Evolutionary conservation across 2,113 vertebrate genomes (phyloP).

Genomic region (Mormyrus iriodes): DNA sequence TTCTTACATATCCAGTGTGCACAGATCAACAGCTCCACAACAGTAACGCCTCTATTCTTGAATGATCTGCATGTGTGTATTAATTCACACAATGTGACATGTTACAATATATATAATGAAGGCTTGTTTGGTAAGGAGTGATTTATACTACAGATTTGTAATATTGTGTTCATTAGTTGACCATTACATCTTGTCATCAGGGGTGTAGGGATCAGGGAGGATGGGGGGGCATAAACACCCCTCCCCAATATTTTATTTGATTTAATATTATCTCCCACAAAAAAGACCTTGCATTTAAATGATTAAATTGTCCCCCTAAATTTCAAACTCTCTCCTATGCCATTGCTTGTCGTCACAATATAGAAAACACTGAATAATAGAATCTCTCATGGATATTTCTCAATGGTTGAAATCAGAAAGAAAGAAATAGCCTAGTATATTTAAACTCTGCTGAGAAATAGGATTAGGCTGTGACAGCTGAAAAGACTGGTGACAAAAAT

Average conservation of each 20-base stretch:
- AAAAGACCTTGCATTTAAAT: not conserved
- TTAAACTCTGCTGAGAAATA: not conserved
- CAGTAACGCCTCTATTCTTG: slow-evolving; percentile 35
- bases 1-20: slow-evolving; percentile 39
- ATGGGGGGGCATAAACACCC: not conserved
- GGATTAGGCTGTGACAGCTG: slow-evolving; percentile 5
- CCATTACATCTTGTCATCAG: not conserved
- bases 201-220: not conserved
- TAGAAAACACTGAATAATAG: not conserved
- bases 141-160: not conserved
- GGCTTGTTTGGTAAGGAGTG: not conserved
- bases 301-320: not conserved
- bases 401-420: not conserved
- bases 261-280: not conserved
- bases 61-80: slow-evolving; percentile 39
- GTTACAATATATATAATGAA: slow-evolving; percentile 32
- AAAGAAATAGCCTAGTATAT: not conserved
- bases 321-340: not conserved
- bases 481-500: not conserved
- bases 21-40: slow-evolving; percentile 44
- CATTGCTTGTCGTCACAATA: not conserved
- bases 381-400: not conserved
- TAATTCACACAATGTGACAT: slow-evolving; percentile 41
- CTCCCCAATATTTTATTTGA: not conserved
- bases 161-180: not conserved